A percentile compares a stretch with the other conserved stretches of the same genome.
Evolutionary conservation across 2,113 vertebrate genomes (phyloP).

Genomic region (Dipodomys ordii): DNA sequence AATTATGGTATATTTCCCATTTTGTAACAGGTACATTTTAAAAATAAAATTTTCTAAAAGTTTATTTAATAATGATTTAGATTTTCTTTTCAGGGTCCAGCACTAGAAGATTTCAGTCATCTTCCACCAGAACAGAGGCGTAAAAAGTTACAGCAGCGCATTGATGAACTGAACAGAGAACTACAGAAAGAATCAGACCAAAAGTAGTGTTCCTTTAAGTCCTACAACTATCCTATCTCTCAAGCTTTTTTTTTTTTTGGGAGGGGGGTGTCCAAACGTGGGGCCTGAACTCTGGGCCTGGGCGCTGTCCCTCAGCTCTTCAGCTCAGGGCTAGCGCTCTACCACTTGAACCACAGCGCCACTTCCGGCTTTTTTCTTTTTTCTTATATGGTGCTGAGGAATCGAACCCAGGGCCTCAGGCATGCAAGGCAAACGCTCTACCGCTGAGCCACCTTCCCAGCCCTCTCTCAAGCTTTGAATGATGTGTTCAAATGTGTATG

Average conservation of each 20-base stretch:
- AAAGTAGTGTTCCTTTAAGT: constrained; percentile 87
- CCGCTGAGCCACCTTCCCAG: too few species aligned
- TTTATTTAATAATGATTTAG: constrained; percentile 59
- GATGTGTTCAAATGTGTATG: not conserved
- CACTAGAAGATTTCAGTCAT: constrained; percentile 97
- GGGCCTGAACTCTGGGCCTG: too few species aligned
- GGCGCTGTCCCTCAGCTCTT: too few species aligned
- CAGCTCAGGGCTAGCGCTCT: too few species aligned
- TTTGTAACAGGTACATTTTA: constrained; percentile 49
- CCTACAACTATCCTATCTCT: constrained; percentile 9
- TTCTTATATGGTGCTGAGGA: too few species aligned
- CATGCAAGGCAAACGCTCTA: too few species aligned
- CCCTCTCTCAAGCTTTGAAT: not conserved
- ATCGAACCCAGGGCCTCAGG: too few species aligned
- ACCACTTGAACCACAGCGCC: too few species aligned
- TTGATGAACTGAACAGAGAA: constrained; percentile 96
- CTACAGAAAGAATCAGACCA: constrained; percentile 98
- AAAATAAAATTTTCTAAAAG: constrained; percentile 47
- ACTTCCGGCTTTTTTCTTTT: too few species aligned
- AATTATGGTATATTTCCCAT: constrained; percentile 50
- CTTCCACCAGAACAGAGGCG: constrained; percentile 98
- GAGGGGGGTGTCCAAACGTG: too few species aligned
- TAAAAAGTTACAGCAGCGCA: constrained; percentile 96
- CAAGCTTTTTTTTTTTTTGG: not conserved
- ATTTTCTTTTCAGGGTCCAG: constrained; percentile 91